Evolutionary conservation across 2,113 vertebrate species (phyloP).

Genomic region (Nothoprocta pentlandii): DNA sequence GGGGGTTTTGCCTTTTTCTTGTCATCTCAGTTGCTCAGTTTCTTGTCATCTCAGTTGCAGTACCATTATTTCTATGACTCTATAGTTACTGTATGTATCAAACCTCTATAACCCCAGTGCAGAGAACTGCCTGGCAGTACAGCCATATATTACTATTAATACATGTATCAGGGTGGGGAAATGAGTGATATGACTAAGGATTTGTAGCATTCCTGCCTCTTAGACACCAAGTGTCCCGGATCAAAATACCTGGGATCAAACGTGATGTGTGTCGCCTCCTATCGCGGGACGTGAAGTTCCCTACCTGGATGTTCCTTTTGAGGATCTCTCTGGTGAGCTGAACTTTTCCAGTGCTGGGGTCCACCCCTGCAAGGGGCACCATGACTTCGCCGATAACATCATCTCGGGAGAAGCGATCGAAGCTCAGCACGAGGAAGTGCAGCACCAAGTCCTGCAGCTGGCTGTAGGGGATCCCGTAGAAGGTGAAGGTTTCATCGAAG

Average conservation of each 20-base stretch:
- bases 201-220: neutral
- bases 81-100: neutral
- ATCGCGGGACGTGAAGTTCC: neutral
- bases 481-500: slow-evolving; percentile 98
- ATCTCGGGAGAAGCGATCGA: slow-evolving; percentile 94
- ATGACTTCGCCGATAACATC: slow-evolving; percentile 95
- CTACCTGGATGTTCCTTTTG: slow-evolving; percentile 95
- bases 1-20: neutral
- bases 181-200: rapidly evolving
- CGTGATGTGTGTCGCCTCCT: rapidly evolving
- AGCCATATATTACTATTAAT: rapidly evolving
- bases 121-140: neutral
- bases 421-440: slow-evolving; percentile 96
- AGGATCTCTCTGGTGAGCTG: slow-evolving; percentile 92
- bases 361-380: slow-evolving; percentile 92
- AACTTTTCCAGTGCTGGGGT: slow-evolving; percentile 93
- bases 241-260: neutral
- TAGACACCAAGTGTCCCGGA: rapidly evolving
- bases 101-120: rapidly evolving
- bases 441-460: slow-evolving; percentile 92
- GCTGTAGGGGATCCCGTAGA: slow-evolving; percentile 95
- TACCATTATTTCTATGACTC: no score
- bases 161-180: rapidly evolving
- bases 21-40: neutral
- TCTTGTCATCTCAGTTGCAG: neutral